Evolutionary conservation across 2,888 invertebrate genomes (phyloP).

Genomic region (Sinopyrophorus schimmeli): DNA sequence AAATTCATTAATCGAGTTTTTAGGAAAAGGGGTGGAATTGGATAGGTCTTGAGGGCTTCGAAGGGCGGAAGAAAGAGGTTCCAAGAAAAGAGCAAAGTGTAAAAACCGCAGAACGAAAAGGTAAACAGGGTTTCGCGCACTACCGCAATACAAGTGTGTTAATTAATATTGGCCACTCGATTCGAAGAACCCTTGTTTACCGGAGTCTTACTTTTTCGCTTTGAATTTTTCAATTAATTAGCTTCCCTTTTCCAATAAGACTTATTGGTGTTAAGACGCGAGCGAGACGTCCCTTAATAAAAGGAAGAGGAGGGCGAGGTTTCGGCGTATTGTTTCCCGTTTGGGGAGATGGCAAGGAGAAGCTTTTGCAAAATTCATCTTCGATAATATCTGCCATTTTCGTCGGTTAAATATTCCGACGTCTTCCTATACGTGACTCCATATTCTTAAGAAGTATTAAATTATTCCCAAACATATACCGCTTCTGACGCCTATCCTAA

Average conservation of each 20-base stretch:
- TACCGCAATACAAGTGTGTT: slow-evolving; percentile 32
- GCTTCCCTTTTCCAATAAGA: slow-evolving; percentile 29
- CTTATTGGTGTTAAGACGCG: slow-evolving; percentile 18
- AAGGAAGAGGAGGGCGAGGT: slow-evolving; percentile 5
- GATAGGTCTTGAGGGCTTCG: no score
- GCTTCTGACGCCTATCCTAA: slow-evolving; percentile 47
- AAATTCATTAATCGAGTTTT: background rate
- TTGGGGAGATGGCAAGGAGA: background rate
- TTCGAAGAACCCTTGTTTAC: slow-evolving; percentile 30
- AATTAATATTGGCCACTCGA: slow-evolving; percentile 33
- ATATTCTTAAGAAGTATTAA: slow-evolving; percentile 52
- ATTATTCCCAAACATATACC: slow-evolving; percentile 50
- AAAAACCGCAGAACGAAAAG: slow-evolving; percentile 9
- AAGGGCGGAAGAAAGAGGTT: no score
- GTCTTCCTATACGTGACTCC: slow-evolving; percentile 50
- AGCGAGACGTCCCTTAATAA: slow-evolving; percentile 22
- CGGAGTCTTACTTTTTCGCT: slow-evolving; percentile 34
- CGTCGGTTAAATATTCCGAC: slow-evolving; percentile 48
- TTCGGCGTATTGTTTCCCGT: slow-evolving; percentile 24
- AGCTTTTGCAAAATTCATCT: slow-evolving; percentile 30
- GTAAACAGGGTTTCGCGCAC: slow-evolving; percentile 22
- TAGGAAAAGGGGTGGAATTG: background rate
- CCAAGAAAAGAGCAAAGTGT: slow-evolving; percentile 3
- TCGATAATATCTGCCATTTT: slow-evolving; percentile 35
- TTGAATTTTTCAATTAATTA: slow-evolving; percentile 38